Percentiles rank a stretch among this genome's conserved stretches.
Conservation (phyloP, 2,888 invertebrate genomes). For the Lycophotia porphyrea region DNA sequence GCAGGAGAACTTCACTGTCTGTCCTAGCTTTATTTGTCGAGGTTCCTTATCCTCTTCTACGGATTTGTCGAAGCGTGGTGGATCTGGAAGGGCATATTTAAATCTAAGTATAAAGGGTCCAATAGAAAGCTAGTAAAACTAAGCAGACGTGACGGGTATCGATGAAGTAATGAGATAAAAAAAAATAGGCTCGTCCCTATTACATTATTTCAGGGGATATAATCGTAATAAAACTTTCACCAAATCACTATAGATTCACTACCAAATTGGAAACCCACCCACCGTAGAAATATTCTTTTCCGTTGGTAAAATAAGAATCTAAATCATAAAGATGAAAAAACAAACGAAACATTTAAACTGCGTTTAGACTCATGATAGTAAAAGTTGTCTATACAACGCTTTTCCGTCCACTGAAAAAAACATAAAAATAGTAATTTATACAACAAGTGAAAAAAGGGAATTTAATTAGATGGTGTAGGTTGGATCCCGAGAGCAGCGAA, state of each 20-base stretch:
- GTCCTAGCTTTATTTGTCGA: conserved; percentile 73
- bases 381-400: too few species aligned
- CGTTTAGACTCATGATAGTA: too few species aligned
- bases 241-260: neutral
- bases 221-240: neutral
- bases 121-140: neutral
- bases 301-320: neutral
- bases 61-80: conserved; percentile 72
- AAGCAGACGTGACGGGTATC: neutral
- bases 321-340: neutral
- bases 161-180: neutral
- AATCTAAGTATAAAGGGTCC: neutral
- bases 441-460: too few species aligned
- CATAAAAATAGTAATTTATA: too few species aligned
- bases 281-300: neutral
- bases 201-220: neutral
- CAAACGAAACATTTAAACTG: too few species aligned
- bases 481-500: too few species aligned
- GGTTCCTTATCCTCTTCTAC: conserved; percentile 59
- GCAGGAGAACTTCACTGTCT: conserved; percentile 77
- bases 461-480: too few species aligned
- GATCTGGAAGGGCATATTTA: conserved; percentile 70
- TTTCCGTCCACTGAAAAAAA: too few species aligned
- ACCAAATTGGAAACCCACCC: neutral
- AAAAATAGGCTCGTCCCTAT: neutral